A percentile compares a stretch with the other conserved stretches of the same genome.
Conservation (phyloP, 92 coral and sea anemone species). For the Palythoa grandis region DNA sequence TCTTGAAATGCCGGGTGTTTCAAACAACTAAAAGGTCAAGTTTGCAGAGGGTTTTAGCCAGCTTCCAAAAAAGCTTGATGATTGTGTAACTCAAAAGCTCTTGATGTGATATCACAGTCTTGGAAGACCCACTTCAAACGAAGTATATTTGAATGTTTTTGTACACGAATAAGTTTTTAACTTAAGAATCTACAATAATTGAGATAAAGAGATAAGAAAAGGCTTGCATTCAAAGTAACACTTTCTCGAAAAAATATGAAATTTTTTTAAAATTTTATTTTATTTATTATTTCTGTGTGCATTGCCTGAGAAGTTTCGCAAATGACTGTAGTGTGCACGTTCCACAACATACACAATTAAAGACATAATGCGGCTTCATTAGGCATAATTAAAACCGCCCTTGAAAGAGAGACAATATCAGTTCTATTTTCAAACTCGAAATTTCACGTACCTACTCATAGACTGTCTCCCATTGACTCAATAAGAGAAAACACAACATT, state of each 20-base stretch:
- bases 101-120: neutral
- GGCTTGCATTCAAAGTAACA: neutral
- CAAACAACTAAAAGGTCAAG: neutral
- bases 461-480: neutral
- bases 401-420: neutral
- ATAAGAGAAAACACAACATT: neutral
- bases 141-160: constrained; percentile 1
- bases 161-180: neutral
- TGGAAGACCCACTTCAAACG: neutral
- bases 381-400: neutral
- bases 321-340: neutral
- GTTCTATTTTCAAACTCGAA: neutral
- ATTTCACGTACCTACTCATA: neutral
- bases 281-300: neutral
- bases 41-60: neutral
- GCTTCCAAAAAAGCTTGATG: neutral
- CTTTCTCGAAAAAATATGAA: neutral
- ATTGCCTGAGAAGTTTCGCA: neutral
- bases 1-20: neutral
- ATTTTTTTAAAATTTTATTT: neutral
- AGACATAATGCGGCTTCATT: neutral
- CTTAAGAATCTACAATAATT: neutral
- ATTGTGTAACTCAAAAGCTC: neutral
- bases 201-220: neutral
- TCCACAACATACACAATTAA: neutral